Evolutionary conservation across 2,797 vertebrate genomes (phyloP), one percentile per base, ranked within the genome.

Genomic region (Bufotes viridis): DNA sequence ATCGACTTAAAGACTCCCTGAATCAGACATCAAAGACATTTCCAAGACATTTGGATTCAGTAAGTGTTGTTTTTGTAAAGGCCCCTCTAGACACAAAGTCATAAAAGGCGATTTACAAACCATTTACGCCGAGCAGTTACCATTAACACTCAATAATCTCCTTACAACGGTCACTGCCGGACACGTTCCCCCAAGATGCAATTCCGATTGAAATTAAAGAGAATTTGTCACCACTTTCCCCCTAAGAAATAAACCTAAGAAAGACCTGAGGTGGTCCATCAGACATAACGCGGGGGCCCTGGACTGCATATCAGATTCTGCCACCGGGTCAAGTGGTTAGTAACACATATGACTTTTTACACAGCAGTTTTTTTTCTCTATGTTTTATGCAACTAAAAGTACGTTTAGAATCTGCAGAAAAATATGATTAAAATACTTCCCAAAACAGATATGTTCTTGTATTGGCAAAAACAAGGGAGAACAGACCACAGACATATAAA

Each of bases 71-170:
- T 84, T 84, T 58, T 63, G n/a, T 65, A 78, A 26, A 70, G 83
- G 76, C 57, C 57, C 83, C 83, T 85, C 72, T 26, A 65, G 72
- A 78, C 83, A 85, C 24, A 76, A 78, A 85, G 83, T 58, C 51
- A 85, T 63, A 61, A 85, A 78, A 85, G 83, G 13, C 6, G 70
- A 85, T 85, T 85, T 85, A 85, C 72, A 76, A 85, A 85, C 57
- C 83, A 76, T 85, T 85, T 76, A 78, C 83, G 51, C 53, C 14
- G 60, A 85, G 83, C 72, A 49, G 75, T 85, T 78, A 85, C 63
- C 83, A 85, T 85, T 85, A 85, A 58, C 72, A 85, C 83, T 76
- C 72, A 85, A 84, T 75, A 84, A 84, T 84, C 72, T 26, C 83
- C 53, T 78, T 74, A 70, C 42, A 42, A 57, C 34, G 72, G 83